Conservation (phyloP, 2,113 vertebrate species). For the Cairina moschata region DNA sequence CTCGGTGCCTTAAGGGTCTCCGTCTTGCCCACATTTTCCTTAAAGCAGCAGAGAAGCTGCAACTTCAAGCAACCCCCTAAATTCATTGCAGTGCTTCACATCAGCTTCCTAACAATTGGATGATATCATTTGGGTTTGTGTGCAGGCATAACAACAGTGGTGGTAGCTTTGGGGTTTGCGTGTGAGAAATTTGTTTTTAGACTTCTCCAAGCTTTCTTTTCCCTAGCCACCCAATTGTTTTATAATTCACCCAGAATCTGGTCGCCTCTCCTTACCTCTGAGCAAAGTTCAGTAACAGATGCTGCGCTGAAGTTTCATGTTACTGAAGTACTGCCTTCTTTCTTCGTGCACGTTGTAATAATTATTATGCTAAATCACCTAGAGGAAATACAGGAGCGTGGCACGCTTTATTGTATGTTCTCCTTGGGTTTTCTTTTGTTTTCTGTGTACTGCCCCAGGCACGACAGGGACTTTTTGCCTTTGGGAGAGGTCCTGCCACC, state of each 20-base stretch:
- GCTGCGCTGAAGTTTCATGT: conserved; percentile 5
- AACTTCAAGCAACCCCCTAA: neutral
- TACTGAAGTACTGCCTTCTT: neutral
- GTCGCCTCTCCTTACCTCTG: conserved; percentile 36
- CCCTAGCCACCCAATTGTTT: neutral
- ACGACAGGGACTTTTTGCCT: neutral
- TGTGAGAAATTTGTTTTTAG: conserved; percentile 4
- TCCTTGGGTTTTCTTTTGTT: neutral
- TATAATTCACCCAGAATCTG: conserved; percentile 10
- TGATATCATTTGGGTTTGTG: neutral
- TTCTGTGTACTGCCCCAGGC: neutral
- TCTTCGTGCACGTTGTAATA: neutral
- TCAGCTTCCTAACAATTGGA: neutral
- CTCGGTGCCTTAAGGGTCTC: neutral
- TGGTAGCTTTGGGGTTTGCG: neutral
- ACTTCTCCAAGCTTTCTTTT: neutral
- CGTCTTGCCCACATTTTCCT: neutral
- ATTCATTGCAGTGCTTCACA: neutral
- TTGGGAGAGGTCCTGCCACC: neutral
- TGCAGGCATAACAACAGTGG: neutral
- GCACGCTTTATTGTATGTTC: neutral
- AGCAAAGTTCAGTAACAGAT: conserved; percentile 52
- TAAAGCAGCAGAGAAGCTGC: neutral
- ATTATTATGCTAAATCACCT: neutral
- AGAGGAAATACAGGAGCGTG: conserved; percentile 2